Conservation (phyloP, 2,888 invertebrate genomes). For the Gymnocheta viridis region DNA sequence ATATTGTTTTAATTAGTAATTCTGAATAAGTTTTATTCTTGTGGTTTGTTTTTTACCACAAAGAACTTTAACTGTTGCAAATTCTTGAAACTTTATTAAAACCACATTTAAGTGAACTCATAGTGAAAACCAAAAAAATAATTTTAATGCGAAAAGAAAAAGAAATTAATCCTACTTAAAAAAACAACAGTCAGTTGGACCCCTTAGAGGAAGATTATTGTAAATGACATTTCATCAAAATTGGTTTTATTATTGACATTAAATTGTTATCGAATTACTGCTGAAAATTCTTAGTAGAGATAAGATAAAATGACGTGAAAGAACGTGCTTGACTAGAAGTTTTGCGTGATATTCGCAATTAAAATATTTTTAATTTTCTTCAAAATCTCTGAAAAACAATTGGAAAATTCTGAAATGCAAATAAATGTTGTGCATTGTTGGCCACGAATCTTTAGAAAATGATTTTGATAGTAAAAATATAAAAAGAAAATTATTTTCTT, state of each 20-base stretch:
- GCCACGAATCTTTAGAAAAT: no score
- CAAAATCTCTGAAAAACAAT: no score
- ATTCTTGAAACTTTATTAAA: not conserved
- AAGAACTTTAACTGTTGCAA: not conserved
- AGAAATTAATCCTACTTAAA: conserved; percentile 26
- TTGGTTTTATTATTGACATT: not conserved
- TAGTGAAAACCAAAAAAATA: not conserved
- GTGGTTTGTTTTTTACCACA: not conserved
- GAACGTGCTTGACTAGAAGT: no score
- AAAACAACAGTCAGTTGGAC: not conserved
- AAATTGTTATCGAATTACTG: no score
- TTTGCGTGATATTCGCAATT: no score
- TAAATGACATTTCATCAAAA: not conserved
- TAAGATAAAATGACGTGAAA: no score
- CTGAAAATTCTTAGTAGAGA: no score
- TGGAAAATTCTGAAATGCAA: no score
- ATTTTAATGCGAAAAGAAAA: conserved; percentile 25
- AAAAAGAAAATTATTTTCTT: no score
- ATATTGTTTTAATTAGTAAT: not conserved
- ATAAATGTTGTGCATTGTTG: no score
- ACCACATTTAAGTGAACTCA: conserved; percentile 17
- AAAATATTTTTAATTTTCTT: no score
- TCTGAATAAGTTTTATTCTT: not conserved
- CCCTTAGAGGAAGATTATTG: not conserved
- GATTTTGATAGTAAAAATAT: no score